Evolutionary conservation across 2,113 vertebrate genomes (phyloP).

Genomic region (Cyphomyrus plagiostoma): DNA sequence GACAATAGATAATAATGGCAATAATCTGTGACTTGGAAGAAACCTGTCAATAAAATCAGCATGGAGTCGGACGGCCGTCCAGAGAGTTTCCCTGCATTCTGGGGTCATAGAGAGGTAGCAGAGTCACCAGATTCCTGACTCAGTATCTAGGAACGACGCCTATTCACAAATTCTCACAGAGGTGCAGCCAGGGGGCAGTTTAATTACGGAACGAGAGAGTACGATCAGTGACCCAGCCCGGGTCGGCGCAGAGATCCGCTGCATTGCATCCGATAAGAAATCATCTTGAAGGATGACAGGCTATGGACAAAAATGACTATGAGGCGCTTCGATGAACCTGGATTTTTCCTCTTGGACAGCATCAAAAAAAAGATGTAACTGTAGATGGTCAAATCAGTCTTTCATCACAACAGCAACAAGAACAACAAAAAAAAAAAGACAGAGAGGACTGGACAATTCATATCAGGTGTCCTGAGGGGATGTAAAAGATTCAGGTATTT

Average conservation of each 20-base stretch:
- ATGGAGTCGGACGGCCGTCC: not conserved
- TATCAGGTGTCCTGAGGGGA: not conserved
- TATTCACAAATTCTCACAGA: not conserved
- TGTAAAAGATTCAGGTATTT: not conserved
- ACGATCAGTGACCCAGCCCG: not conserved
- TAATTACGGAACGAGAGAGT: not conserved
- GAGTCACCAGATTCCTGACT: constrained; percentile 1
- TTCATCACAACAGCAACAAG: not conserved
- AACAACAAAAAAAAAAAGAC: not conserved
- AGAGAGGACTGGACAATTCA: not conserved
- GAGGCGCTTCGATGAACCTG: not conserved
- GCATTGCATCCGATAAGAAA: not conserved
- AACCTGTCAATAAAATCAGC: not conserved
- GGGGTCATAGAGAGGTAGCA: not conserved
- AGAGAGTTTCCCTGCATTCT: not conserved
- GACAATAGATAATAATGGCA: not conserved
- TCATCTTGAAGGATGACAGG: not conserved
- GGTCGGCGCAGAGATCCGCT: not conserved
- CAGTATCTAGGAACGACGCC: not conserved
- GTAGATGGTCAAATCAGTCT: not conserved
- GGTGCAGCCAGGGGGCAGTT: not conserved
- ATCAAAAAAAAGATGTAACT: not conserved
- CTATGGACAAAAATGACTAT: not conserved
- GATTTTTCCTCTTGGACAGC: not conserved
- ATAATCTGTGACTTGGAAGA: not conserved